These are phyloP conservation scores for Eira barbara DNA, from an alignment of 2,113 vertebrate species.

Conservation along the genomic window DNA sequence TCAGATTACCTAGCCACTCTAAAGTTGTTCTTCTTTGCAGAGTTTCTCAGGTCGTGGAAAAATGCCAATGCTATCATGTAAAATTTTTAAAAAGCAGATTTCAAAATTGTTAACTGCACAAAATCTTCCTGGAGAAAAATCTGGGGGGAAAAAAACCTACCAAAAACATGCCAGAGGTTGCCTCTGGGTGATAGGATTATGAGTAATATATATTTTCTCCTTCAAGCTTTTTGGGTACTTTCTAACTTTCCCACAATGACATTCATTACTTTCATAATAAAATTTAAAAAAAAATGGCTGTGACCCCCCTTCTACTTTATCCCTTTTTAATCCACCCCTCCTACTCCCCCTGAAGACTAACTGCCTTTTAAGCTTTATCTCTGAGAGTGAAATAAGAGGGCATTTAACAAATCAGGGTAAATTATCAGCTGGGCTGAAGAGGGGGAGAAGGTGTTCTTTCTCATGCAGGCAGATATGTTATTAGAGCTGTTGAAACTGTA, in stretches of 20 bases:
- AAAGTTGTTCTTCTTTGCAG: not conserved
- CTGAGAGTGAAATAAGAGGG: slow-evolving; percentile 64
- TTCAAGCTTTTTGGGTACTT: not conserved
- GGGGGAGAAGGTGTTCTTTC: slow-evolving; percentile 38
- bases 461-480: slow-evolving; percentile 65
- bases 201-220: not conserved
- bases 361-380: slow-evolving; percentile 63
- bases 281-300: not conserved
- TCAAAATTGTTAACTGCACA: not conserved
- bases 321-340: slow-evolving; percentile 18
- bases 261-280: slow-evolving; percentile 19
- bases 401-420: slow-evolving; percentile 55
- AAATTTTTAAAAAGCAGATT: not conserved
- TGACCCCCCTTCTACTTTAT: not conserved
- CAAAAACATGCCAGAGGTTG: not conserved
- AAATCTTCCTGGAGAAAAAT: not conserved
- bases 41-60: not conserved
- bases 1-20: not conserved
- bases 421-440: slow-evolving; percentile 59
- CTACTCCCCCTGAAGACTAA: slow-evolving; percentile 23
- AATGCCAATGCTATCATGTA: not conserved
- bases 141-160: not conserved
- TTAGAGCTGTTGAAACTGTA: slow-evolving; percentile 70
- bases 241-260: not conserved
- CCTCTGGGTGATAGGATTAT: not conserved